Evolutionary conservation across 2,888 invertebrate genomes (phyloP), one percentile per base, ranked within the genome.

Genomic region (Amiota mariae): DNA sequence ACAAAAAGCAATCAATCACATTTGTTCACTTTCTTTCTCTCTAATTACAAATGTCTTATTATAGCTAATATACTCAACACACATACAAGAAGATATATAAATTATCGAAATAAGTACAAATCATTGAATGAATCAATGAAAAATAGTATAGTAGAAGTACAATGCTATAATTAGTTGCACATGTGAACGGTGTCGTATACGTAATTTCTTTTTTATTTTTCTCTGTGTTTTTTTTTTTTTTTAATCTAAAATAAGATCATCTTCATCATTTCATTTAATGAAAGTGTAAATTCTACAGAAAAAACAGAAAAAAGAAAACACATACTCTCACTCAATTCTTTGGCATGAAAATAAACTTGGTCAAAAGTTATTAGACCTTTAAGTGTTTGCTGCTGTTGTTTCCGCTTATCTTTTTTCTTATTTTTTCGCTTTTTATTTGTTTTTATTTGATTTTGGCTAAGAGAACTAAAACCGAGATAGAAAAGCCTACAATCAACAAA

Each of bases 331-430:
- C 18, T 15, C 18, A 13, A 9, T 64, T n/a, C 10, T 12, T 15
- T 36, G 10, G 13, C 48, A 66, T 36, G 36, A 66, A 66, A 66
- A 66, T 66, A 66, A 66, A 48, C 24, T 47, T 66, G 47, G 66
- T 66, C 48, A 66, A 66, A 66, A 66, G 64, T 66, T 66, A 48
- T 18, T 15, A 66, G 48, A 15, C 66, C 6, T 66, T 66, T 18
- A 47, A 13, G 64, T 46, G 36, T 36, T 36, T 36, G 36, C 36
- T 36, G 36, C 46, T 64, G 10, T 46, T 47, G n/a, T 46, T 46
- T 66, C 48, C 46, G 48, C 15, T 66, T 66, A 48, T 48, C 18
- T 51, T 51, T 51, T 51, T 51, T 8, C 36, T 63, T 63, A 47
- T 48, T 10, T 66, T 48, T 48, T 48, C 20, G n/a, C 10, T 57